Conservation (phyloP, 2,113 vertebrate genomes). For the Sorex araneus region DNA sequence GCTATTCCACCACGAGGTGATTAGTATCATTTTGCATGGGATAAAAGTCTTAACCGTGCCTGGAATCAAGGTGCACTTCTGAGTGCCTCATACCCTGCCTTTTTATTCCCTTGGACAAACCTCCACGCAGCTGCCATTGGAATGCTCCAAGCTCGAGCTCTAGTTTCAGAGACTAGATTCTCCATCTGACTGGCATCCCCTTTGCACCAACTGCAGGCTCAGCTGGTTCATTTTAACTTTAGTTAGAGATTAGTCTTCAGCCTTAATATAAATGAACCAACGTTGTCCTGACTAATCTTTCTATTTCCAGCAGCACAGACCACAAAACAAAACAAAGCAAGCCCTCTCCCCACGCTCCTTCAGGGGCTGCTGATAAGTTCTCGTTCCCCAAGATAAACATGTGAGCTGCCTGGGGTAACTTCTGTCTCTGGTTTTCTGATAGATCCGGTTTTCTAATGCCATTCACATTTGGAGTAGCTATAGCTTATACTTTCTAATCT, state of each 20-base stretch:
- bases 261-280: conserved; percentile 9
- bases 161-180: not conserved
- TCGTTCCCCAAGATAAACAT: not conserved
- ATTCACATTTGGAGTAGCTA: not conserved
- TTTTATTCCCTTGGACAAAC: not conserved
- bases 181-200: not conserved
- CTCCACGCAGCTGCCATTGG: not conserved
- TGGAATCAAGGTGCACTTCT: not conserved
- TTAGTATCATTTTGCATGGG: not conserved
- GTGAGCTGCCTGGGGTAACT: not conserved
- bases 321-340: conserved; percentile 4
- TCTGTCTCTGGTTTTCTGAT: not conserved
- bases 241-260: conserved; percentile 30
- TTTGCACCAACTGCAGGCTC: not conserved
- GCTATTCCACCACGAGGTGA: not conserved
- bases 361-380: conserved; percentile 15
- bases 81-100: not conserved
- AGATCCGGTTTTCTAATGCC: not conserved
- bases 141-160: conserved; percentile 5
- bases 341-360: not conserved
- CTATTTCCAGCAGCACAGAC: not conserved
- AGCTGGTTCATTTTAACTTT: conserved; percentile 35
- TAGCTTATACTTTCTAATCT: conserved; percentile 9
- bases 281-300: conserved; percentile 40
- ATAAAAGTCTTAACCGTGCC: not conserved